Evolutionary conservation across 2,888 invertebrate species (phyloP), one percentile per base, ranked within the genome.

Genomic region (Drosophila paracracens): DNA sequence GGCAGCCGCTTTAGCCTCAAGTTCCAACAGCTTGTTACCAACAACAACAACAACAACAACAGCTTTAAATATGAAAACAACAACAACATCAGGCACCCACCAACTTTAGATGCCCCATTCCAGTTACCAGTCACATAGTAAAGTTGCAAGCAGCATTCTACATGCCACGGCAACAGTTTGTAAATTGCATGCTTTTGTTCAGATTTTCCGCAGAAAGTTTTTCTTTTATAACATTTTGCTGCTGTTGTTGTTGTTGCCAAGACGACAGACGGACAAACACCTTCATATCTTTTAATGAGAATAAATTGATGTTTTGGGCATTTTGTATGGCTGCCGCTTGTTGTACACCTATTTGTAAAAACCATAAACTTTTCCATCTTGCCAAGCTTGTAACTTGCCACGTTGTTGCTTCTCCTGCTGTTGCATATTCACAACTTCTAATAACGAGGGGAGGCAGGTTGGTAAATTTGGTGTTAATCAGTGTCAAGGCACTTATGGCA

Each of bases 301-400:
- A 88, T 89, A 89, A 89, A 88, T 88, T 88, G 89, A 87, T 89
- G 89, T 88, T 89, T 89, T 77, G 88, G 89, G 88, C 79, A 89
- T 88, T 89, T 89, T 87, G 76, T 83, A 65, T 68, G 79, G 73
- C 73, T 68, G 73, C 67, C 70, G 70, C 72, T 78, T 73, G 71
- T 76, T 75, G 72, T 78, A 80, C 72, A 74, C 70, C 76, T 64
- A 60, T 70, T 74, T 79, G 80, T 75, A 76, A 73, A 73, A 60
- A 70, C 64, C 68, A 74, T 54, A 81, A 83, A 86, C 72, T 82
- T 83, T 74, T 68, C 53, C 53, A 61, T 18, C 54, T 35, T 52
- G 29, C 58, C 18, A 38, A 63, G 61, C 72, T 77, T 66, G 38
- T 48, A 66, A 51, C 52, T 54, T 57, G 60, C 46, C 48, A 50